phyloP scores from a whole-genome alignment of 2,888 invertebrate genomes.

The Rhimphoctona megacephalus region DNA sequence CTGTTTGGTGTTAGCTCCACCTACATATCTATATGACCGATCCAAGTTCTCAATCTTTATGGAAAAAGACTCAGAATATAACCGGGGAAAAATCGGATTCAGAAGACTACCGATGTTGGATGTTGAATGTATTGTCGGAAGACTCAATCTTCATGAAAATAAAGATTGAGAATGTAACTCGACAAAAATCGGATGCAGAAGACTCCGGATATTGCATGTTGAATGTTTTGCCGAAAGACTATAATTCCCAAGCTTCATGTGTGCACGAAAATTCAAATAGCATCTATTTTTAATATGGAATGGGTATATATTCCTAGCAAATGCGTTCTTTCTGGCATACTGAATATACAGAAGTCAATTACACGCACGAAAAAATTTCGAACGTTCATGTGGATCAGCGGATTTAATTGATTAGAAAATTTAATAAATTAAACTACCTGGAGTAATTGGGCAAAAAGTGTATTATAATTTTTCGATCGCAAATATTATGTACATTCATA shows the following conservation, averaged over 20 bases:
- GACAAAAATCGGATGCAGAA: no score
- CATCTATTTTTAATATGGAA: no score
- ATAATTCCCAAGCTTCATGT: background rate
- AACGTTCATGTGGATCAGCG: background rate
- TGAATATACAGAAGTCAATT: background rate
- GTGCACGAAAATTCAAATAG: background rate
- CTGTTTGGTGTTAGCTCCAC: constrained; percentile 52
- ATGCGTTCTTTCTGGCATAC: background rate
- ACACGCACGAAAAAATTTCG: background rate
- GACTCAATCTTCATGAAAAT: no score
- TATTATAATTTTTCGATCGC: no score
- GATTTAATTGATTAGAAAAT: background rate
- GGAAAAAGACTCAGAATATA: constrained; percentile 22
- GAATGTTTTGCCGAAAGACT: background rate
- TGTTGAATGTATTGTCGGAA: background rate
- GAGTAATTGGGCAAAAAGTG: background rate
- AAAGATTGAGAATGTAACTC: no score
- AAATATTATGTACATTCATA: no score
- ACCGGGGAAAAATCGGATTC: background rate
- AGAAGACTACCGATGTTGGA: background rate
- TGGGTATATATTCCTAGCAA: background rate
- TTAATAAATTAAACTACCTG: background rate
- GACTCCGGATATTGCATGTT: background rate
- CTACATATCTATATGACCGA: constrained; percentile 39
- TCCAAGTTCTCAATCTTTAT: constrained; percentile 49